These are phyloP conservation scores for Acanthosepion esculentum DNA, from an alignment of 2,888 invertebrate species.

Conservation along the genomic window DNA sequence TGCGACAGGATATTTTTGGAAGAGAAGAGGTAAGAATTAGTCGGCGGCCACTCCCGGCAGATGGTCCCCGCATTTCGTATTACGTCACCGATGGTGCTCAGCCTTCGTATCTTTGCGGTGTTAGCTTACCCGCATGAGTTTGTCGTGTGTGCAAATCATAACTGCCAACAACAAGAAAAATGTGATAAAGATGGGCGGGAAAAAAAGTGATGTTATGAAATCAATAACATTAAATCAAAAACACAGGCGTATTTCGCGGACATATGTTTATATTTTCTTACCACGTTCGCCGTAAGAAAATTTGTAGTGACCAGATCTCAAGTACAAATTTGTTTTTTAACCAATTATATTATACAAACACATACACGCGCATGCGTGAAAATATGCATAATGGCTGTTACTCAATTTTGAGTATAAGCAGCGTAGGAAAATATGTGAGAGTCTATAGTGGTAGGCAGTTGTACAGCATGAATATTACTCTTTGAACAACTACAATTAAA, in stretches of 20 bases:
- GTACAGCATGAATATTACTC: too few relatives aligned
- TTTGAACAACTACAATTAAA: too few relatives aligned
- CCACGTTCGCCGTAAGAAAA: too few relatives aligned
- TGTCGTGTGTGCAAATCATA: neutral
- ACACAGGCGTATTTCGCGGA: neutral
- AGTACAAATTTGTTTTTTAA: too few relatives aligned
- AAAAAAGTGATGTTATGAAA: neutral
- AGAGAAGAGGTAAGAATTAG: neutral
- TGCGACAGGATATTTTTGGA: neutral
- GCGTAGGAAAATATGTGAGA: too few relatives aligned
- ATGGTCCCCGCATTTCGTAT: neutral
- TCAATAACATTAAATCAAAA: neutral
- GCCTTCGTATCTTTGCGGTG: neutral
- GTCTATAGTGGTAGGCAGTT: too few relatives aligned
- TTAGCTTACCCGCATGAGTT: neutral
- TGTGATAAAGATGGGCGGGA: neutral
- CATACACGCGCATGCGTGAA: too few relatives aligned
- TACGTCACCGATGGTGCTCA: neutral
- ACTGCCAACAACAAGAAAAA: neutral
- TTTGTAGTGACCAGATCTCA: too few relatives aligned
- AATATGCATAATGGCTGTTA: too few relatives aligned
- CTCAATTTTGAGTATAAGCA: too few relatives aligned
- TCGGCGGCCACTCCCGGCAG: neutral
- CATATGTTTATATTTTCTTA: too few relatives aligned
- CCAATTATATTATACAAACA: too few relatives aligned